Evolutionary conservation across 2,888 invertebrate species (phyloP).

Genomic region (Cyaniris semiargus): DNA sequence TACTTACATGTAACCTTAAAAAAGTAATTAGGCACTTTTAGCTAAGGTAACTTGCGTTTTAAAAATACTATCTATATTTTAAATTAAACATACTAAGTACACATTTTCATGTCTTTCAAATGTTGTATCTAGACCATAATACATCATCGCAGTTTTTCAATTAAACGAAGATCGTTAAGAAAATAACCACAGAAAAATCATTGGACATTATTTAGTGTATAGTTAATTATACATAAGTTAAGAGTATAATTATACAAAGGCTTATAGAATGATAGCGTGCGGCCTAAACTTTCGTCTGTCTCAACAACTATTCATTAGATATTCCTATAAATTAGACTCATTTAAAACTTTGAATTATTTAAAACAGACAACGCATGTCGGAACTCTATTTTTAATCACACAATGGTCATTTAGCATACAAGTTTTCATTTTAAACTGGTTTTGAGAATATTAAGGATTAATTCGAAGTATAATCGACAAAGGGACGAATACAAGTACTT

Average conservation of each 20-base stretch:
- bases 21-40: no score
- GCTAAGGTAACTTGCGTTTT: no score
- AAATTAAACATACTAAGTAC: no score
- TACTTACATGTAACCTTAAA: no score
- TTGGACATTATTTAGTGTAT: slow-evolving; percentile 21
- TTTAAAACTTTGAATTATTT: neutral
- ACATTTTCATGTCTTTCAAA: neutral
- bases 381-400: neutral
- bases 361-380: neutral
- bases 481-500: neutral
- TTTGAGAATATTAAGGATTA: neutral
- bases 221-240: slow-evolving; percentile 12
- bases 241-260: slow-evolving; percentile 6
- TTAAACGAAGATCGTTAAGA: slow-evolving; percentile 24
- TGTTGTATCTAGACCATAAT: neutral
- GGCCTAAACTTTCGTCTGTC: neutral
- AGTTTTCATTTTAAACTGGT: neutral
- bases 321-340: neutral
- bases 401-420: neutral
- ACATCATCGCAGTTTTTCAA: slow-evolving; percentile 20
- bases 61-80: no score
- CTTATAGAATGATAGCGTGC: slow-evolving; percentile 28
- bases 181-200: slow-evolving; percentile 8
- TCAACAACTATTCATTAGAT: neutral
- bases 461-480: neutral